Evolutionary conservation across 2,113 vertebrate genomes (phyloP).

Genomic region (Corythoichthys intestinalis): DNA sequence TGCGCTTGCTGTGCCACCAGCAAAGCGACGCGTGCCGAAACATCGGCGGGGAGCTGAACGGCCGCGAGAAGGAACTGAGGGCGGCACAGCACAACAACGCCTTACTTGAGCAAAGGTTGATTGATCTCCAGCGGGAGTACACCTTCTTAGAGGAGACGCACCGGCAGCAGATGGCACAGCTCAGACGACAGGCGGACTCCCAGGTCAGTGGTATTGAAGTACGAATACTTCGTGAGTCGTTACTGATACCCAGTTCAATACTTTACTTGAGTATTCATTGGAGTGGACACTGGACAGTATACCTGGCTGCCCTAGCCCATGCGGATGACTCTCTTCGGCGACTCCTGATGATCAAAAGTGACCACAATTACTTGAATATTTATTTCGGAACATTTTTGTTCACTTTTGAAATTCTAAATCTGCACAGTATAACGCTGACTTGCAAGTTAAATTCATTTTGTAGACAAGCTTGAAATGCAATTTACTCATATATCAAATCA

Average conservation of each 20-base stretch:
- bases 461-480: no score
- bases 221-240: no score
- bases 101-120: slow-evolving; percentile 77
- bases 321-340: no score
- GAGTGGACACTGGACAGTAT: no score
- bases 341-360: no score
- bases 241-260: neutral
- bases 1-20: slow-evolving; percentile 66
- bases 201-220: neutral
- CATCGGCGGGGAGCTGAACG: slow-evolving; percentile 70
- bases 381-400: no score
- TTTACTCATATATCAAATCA: no score
- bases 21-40: slow-evolving; percentile 63
- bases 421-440: no score
- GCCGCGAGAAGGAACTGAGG: slow-evolving; percentile 67
- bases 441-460: no score
- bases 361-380: no score
- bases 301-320: no score
- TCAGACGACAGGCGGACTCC: slow-evolving; percentile 67
- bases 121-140: slow-evolving; percentile 75
- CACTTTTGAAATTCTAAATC: no score
- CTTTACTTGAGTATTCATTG: neutral
- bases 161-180: slow-evolving; percentile 62
- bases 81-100: slow-evolving; percentile 63
- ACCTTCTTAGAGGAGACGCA: slow-evolving; percentile 70